These are phyloP conservation scores for Epinotia bilunana DNA, from an alignment of 2,888 invertebrate genomes.

Conservation along the genomic window DNA sequence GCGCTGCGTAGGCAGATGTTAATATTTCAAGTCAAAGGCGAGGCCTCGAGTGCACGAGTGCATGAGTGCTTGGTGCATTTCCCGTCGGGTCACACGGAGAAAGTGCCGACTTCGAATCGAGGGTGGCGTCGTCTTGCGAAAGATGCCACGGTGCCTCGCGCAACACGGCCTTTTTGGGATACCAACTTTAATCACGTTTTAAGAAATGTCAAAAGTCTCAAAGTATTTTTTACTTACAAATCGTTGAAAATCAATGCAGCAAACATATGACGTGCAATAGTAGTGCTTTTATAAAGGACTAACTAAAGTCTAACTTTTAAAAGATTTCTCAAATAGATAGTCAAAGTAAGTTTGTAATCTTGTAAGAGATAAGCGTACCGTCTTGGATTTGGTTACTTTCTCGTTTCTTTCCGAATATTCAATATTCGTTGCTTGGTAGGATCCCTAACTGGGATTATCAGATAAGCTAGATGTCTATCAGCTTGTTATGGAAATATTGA, in stretches of 20 bases:
- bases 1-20: constrained; percentile 40
- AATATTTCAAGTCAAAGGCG: constrained; percentile 44
- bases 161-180: constrained; percentile 60
- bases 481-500: constrained; percentile 4
- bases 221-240: constrained; percentile 2
- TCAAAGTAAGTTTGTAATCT: constrained; percentile 67
- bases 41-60: constrained; percentile 52
- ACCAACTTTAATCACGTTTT: constrained; percentile 33
- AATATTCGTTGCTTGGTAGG: constrained; percentile 57
- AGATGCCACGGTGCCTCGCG: constrained; percentile 55
- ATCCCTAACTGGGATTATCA: constrained; percentile 48
- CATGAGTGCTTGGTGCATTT: constrained; percentile 58
- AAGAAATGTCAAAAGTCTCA: constrained; percentile 26
- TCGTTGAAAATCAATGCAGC: constrained; percentile 12
- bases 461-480: constrained; percentile 46
- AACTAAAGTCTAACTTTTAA: constrained; percentile 56
- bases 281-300: constrained; percentile 58
- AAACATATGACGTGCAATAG: constrained; percentile 45
- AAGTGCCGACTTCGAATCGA: constrained; percentile 67
- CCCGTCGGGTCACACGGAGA: constrained; percentile 67
- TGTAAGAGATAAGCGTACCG: constrained; percentile 64
- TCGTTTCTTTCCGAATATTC: constrained; percentile 61
- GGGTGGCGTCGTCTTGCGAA: constrained; percentile 73
- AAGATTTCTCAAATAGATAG: constrained; percentile 66
- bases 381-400: constrained; percentile 59